A percentile compares a stretch with the other conserved stretches of the same genome.
These are phyloP conservation scores for Pollenia angustigena DNA, from an alignment of 2,888 invertebrate species.

Conservation along the genomic window DNA sequence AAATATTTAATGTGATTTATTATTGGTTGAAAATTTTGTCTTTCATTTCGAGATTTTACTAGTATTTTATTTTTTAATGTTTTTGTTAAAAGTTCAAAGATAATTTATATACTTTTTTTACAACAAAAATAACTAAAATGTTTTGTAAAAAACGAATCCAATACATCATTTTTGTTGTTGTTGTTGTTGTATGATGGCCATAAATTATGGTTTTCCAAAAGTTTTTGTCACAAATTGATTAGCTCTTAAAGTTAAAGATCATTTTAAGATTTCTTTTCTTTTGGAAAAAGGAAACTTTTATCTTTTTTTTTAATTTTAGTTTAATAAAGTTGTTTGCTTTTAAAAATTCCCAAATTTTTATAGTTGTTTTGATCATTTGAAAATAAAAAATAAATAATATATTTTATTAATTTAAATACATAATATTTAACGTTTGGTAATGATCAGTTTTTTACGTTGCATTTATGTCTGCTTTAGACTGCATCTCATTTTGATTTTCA, in stretches of 20 bases:
- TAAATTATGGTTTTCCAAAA: conserved; percentile 19
- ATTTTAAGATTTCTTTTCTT: not conserved
- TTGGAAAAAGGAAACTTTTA: too few relatives aligned
- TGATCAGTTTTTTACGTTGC: too few relatives aligned
- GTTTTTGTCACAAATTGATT: conserved; percentile 63
- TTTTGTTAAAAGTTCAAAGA: conserved; percentile 32
- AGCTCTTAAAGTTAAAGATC: conserved; percentile 46
- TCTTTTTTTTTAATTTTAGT: too few relatives aligned
- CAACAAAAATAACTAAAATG: too few relatives aligned
- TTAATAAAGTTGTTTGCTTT: too few relatives aligned
- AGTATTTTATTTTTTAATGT: conserved; percentile 3
- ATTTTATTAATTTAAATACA: too few relatives aligned
- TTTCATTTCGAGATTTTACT: conserved; percentile 16
- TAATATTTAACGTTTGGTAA: too few relatives aligned
- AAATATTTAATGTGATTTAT: conserved; percentile 40
- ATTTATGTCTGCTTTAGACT: too few relatives aligned
- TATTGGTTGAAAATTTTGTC: conserved; percentile 13
- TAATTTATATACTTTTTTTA: conserved; percentile 19
- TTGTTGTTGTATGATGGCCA: not conserved
- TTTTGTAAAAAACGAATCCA: not conserved
- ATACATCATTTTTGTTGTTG: conserved; percentile 33
- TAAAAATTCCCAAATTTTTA: too few relatives aligned
- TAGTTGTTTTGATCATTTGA: too few relatives aligned
- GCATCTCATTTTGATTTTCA: too few relatives aligned
- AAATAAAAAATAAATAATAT: too few relatives aligned